phyloP scores from a whole-genome alignment of 2,888 invertebrate genomes.

The Molanna angustata region DNA sequence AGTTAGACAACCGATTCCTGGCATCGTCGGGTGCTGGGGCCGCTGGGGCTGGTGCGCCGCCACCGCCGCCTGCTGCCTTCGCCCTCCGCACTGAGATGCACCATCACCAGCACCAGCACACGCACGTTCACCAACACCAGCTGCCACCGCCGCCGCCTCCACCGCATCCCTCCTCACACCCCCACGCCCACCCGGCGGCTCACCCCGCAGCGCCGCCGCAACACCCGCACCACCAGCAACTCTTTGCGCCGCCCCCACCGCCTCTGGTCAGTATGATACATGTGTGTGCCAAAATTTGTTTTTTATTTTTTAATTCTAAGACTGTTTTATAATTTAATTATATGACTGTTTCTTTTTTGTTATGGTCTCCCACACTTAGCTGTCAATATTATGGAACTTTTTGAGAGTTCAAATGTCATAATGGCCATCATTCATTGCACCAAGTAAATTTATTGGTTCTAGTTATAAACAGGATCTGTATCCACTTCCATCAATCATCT shows the following conservation, averaged over 20 bases:
- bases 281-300: too few relatives aligned
- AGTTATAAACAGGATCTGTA: too few relatives aligned
- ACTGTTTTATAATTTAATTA: too few relatives aligned
- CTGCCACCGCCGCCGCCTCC: slow-evolving; percentile 63
- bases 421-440: too few relatives aligned
- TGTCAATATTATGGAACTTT: too few relatives aligned
- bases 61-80: slow-evolving; percentile 52
- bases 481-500: too few relatives aligned
- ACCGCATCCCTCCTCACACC: slow-evolving; percentile 47
- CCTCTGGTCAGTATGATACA: slow-evolving; percentile 58
- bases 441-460: too few relatives aligned
- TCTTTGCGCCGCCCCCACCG: slow-evolving; percentile 57
- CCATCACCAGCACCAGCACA: slow-evolving; percentile 91
- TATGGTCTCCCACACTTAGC: too few relatives aligned
- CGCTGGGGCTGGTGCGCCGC: slow-evolving; percentile 43
- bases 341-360: too few relatives aligned
- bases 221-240: slow-evolving; percentile 35
- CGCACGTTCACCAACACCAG: slow-evolving; percentile 86
- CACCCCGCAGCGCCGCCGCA: slow-evolving; percentile 17
- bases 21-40: slow-evolving; percentile 71
- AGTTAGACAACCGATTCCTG: slow-evolving; percentile 86
- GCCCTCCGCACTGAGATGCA: slow-evolving; percentile 82
- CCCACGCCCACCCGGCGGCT: slow-evolving; percentile 35
- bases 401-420: too few relatives aligned
- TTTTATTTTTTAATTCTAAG: too few relatives aligned